These are phyloP conservation scores for Thalpophila matura DNA, from an alignment of 2,888 invertebrate species.

Conservation along the genomic window DNA sequence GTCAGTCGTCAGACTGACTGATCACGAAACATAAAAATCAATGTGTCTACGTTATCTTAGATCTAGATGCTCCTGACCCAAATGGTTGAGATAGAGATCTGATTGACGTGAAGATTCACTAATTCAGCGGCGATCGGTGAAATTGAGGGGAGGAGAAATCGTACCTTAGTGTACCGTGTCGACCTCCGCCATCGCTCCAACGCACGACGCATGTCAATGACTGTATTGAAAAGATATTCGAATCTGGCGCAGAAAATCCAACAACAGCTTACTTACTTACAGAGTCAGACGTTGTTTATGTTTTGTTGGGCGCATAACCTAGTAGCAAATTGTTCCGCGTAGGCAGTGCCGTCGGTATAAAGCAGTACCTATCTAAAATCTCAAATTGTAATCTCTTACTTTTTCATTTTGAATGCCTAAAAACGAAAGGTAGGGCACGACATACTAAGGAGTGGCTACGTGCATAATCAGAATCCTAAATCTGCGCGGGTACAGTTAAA, in stretches of 20 bases:
- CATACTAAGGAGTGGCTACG: constrained; percentile 49
- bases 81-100: constrained; percentile 84
- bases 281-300: constrained; percentile 23
- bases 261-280: constrained; percentile 29
- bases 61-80: constrained; percentile 83
- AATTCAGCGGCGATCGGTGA: constrained; percentile 66
- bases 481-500: constrained; percentile 54
- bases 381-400: background rate
- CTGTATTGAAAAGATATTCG: constrained; percentile 42
- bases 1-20: constrained; percentile 82
- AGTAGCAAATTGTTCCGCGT: constrained; percentile 9
- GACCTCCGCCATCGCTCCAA: constrained; percentile 61
- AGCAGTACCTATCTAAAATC: constrained; percentile 12
- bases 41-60: constrained; percentile 77
- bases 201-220: constrained; percentile 64
- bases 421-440: constrained; percentile 30
- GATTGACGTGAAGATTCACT: constrained; percentile 85
- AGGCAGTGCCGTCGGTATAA: background rate
- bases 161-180: constrained; percentile 62
- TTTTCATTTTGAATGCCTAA: constrained; percentile 31
- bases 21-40: constrained; percentile 83
- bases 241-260: constrained; percentile 43
- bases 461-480: constrained; percentile 59
- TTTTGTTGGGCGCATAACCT: constrained; percentile 29
- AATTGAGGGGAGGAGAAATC: constrained; percentile 67